A percentile compares a stretch with the other conserved stretches of the same genome.
phyloP scores from a whole-genome alignment of 2,797 vertebrate species.

The Cryptoblepharus egeriae region DNA sequence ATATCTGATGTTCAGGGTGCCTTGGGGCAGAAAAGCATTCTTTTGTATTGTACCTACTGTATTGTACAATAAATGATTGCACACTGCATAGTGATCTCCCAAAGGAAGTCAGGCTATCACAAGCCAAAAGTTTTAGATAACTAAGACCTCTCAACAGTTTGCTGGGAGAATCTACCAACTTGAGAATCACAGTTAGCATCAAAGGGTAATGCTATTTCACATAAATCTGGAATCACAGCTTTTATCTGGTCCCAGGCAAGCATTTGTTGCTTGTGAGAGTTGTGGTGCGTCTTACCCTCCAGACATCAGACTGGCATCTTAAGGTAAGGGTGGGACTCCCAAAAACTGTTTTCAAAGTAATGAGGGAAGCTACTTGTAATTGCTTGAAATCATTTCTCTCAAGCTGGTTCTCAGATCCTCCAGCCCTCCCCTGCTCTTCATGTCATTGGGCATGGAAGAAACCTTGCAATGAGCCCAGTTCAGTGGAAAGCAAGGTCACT shows the following conservation, averaged over 20 bases:
- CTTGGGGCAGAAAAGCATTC: neutral
- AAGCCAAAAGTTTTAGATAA: no score
- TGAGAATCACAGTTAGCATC: neutral
- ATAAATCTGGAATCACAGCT: neutral
- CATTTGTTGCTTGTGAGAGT: neutral
- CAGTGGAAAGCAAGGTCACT: conserved; percentile 14
- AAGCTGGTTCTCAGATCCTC: neutral
- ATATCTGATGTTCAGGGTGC: neutral
- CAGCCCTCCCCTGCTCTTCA: neutral
- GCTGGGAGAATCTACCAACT: neutral
- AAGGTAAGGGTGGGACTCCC: neutral
- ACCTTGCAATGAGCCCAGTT: neutral
- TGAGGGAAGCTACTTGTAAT: neutral
- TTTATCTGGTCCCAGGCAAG: neutral
- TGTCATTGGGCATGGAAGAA: no score
- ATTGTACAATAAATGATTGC: neutral
- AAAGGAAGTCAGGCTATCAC: no score
- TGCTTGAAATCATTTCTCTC: neutral
- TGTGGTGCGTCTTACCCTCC: neutral
- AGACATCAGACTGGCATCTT: neutral
- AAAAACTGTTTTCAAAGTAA: neutral
- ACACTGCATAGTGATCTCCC: neutral
- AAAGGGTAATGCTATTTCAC: neutral
- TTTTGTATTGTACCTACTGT: neutral
- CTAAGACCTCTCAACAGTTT: neutral